Conservation (phyloP, 2,888 invertebrate genomes). For the Chrysolina americana region DNA sequence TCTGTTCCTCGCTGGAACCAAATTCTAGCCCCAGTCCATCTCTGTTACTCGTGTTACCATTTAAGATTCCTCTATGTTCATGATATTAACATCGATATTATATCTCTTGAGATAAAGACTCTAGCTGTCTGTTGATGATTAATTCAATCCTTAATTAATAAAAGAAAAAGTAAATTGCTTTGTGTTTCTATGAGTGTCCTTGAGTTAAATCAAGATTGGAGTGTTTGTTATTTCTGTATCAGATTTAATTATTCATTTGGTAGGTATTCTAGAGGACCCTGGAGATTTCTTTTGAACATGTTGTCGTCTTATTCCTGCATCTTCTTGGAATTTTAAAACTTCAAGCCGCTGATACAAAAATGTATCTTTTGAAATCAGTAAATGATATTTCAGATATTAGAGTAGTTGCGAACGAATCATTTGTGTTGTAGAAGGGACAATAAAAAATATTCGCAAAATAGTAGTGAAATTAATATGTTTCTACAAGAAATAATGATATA, state of each 20-base stretch:
- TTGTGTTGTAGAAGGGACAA: too few relatives aligned
- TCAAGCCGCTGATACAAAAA: too few relatives aligned
- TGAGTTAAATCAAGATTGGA: constrained; percentile 26
- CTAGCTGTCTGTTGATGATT: constrained; percentile 42
- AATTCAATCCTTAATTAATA: constrained; percentile 49
- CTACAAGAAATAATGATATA: too few relatives aligned
- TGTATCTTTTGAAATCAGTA: too few relatives aligned
- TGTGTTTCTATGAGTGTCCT: constrained; percentile 29
- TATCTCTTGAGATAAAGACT: constrained; percentile 38
- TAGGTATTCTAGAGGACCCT: neutral
- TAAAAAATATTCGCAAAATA: too few relatives aligned
- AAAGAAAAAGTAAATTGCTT: constrained; percentile 41
- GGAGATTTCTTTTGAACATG: too few relatives aligned
- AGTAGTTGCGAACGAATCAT: too few relatives aligned
- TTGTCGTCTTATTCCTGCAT: too few relatives aligned
- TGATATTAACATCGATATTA: constrained; percentile 45
- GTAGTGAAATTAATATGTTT: too few relatives aligned
- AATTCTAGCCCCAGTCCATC: neutral
- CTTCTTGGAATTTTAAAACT: too few relatives aligned
- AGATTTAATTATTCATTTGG: neutral
- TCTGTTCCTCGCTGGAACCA: neutral
- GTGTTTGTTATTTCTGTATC: constrained; percentile 6
- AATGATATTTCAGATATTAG: too few relatives aligned
- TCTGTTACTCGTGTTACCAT: constrained; percentile 37
- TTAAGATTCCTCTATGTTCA: constrained; percentile 52